Conservation (phyloP, 2,888 invertebrate species). For the Sphaerophoria taeniata region DNA sequence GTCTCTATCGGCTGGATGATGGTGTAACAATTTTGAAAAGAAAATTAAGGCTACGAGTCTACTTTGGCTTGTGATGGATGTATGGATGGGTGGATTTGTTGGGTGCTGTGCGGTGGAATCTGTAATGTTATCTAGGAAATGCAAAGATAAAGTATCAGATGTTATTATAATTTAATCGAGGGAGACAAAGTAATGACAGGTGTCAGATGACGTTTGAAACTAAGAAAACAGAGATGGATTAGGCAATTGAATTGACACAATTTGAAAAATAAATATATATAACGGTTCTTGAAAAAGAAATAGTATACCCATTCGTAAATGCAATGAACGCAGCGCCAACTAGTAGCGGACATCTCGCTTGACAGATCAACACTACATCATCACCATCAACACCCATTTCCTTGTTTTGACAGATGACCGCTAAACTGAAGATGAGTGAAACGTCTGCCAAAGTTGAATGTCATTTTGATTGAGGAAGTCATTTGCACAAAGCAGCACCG, state of each 20-base stretch:
- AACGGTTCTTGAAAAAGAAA: background rate
- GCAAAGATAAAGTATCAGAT: conserved; percentile 7
- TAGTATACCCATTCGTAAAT: background rate
- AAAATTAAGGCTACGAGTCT: background rate
- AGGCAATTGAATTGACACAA: conserved; percentile 19
- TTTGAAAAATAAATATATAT: conserved; percentile 10
- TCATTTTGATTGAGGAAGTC: conserved; percentile 10
- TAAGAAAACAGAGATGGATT: conserved; percentile 6
- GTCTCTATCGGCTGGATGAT: conserved; percentile 42
- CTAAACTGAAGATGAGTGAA: background rate
- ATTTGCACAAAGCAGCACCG: conserved; percentile 4
- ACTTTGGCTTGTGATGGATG: conserved; percentile 17
- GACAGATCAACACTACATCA: background rate
- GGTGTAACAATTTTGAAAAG: conserved; percentile 29
- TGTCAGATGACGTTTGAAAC: conserved; percentile 36
- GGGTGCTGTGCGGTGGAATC: conserved; percentile 32
- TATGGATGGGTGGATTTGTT: conserved; percentile 35
- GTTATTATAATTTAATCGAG: conserved; percentile 41
- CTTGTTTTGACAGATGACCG: conserved; percentile 17
- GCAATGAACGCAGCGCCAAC: background rate
- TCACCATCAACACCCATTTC: background rate
- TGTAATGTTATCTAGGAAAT: conserved; percentile 54
- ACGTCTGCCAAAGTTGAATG: conserved; percentile 24
- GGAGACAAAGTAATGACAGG: background rate
- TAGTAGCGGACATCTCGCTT: background rate